Percentiles rank a stretch among this genome's conserved stretches.
Conservation (phyloP, 2,797 vertebrate species). For the Channallabes apus region DNA sequence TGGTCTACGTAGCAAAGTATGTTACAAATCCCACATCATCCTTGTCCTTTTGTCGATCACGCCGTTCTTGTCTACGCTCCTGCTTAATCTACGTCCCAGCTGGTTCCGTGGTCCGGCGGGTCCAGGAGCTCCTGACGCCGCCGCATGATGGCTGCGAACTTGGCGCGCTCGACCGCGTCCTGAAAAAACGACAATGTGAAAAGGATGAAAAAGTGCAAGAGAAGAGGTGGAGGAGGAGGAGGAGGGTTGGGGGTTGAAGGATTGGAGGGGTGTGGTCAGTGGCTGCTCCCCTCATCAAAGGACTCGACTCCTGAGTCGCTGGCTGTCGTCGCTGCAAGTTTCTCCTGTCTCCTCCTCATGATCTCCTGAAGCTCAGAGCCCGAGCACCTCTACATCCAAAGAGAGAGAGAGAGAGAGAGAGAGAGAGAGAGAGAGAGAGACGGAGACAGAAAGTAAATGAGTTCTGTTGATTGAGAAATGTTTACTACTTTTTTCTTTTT, state of each 20-base stretch:
- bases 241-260: background rate
- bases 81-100: constrained; percentile 24
- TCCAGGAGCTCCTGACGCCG: constrained; percentile 71
- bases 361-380: constrained; percentile 93
- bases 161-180: constrained; percentile 67
- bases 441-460: background rate
- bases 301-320: constrained; percentile 95
- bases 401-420: constrained; percentile 39
- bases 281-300: constrained; percentile 89
- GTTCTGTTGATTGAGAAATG: background rate
- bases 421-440: no score
- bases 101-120: constrained; percentile 62
- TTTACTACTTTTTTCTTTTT: background rate
- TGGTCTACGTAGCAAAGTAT: constrained; percentile 22
- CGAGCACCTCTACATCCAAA: constrained; percentile 72
- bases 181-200: constrained; percentile 60
- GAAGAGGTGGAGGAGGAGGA: background rate
- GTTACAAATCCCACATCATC: constrained; percentile 19
- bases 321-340: constrained; percentile 81
- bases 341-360: constrained; percentile 94
- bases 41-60: background rate
- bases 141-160: constrained; percentile 73
- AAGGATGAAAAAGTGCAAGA: constrained; percentile 29
- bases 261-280: constrained; percentile 67
- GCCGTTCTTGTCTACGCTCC: background rate